Evolutionary conservation across 2,888 invertebrate genomes (phyloP), one percentile per base, ranked within the genome.

Genomic region (Acrobasis suavella): DNA sequence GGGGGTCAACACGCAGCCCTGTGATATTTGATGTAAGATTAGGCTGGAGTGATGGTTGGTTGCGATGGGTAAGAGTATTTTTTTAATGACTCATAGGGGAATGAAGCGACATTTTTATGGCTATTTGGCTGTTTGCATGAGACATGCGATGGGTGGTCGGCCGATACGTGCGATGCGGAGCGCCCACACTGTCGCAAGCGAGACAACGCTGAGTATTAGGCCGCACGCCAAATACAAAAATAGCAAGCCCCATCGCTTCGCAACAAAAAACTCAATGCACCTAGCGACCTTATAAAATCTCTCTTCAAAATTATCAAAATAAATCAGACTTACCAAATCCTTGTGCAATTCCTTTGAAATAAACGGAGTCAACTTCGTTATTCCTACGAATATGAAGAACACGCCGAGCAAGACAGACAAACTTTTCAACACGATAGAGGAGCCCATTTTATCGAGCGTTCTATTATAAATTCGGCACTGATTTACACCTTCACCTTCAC

Each of bases 291-390:
- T 87, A 81, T 70, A 74, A 66, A 55, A 62, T 72, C 62, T 68
- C 63, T 71, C 62, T 69, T 66, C 52, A 67, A 62, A 50, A 62
- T 51, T 67, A 65, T 59, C 65, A 67, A 63, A 64, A 63, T 61
- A 69, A 67, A 66, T 64, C 67, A 60, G 64, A 84, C 96, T 95
- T 90, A 98, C 98, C 96, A 98, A 94, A 92, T 98, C 98, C 94
- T 97, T 98, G 87, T 98, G 98, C 68, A 98, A 94, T 89, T 98
- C 98, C 93, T 97, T 97, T 77, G 97, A 98, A 72, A 98, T 95
- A 76, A 96, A 95, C 71, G 98, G 97, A 68, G 98, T 96, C 69
- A 98, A 90, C 92, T 98, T 98, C 81, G 98, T 96, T 65, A 96
- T 95, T 65, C 98, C 98, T 71, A 98, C 97, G 85, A 98, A 98